These are phyloP conservation scores for Apistogramma diplotaenia DNA, from an alignment of 2,113 vertebrate species.

Conservation along the genomic window DNA sequence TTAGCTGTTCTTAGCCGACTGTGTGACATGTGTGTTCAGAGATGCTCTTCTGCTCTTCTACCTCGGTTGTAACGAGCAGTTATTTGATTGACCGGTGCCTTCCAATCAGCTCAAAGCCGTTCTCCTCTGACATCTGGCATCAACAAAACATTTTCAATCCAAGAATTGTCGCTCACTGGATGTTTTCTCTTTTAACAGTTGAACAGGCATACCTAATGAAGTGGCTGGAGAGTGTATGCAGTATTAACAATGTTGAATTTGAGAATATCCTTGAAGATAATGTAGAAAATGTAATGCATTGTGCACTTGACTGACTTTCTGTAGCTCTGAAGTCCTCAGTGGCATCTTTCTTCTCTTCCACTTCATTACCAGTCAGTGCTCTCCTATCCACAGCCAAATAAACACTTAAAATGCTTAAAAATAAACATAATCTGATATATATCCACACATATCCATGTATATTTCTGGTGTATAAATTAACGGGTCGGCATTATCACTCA, in stretches of 20 bases:
- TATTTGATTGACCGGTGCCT: too few relatives aligned
- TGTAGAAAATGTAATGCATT: neutral
- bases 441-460: too few relatives aligned
- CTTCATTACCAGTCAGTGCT: neutral
- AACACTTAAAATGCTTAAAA: neutral
- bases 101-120: too few relatives aligned
- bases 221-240: neutral
- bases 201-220: neutral
- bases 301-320: neutral
- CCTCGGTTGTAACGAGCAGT: too few relatives aligned
- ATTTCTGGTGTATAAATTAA: neutral
- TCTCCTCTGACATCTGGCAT: neutral
- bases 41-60: too few relatives aligned
- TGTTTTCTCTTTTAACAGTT: accelerated
- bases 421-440: neutral
- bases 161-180: neutral
- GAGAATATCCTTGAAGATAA: neutral
- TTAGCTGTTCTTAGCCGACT: too few relatives aligned
- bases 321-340: neutral
- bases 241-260: neutral
- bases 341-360: too few relatives aligned
- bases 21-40: too few relatives aligned
- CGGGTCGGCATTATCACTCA: neutral
- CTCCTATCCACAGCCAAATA: neutral
- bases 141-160: neutral